Evolutionary conservation across 2,797 vertebrate genomes (phyloP).

Genomic region (Galaxias olidus): DNA sequence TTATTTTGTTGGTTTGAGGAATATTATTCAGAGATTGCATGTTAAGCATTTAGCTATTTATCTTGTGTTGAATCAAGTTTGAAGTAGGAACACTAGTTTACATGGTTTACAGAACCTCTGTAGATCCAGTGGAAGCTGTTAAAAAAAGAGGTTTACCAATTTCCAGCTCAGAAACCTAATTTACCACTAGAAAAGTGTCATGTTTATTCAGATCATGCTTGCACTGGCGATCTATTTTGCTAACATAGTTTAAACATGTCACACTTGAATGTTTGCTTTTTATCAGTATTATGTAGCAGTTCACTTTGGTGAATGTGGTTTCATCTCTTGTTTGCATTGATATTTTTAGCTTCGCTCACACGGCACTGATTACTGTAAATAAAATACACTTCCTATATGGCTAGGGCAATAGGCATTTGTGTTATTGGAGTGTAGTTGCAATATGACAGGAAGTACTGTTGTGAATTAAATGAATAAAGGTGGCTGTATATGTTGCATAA

Average conservation of each 20-base stretch:
- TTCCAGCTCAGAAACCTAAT: conserved; percentile 15
- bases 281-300: conserved; percentile 48
- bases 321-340: conserved; percentile 38
- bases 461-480: conserved; percentile 49
- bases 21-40: conserved; percentile 6
- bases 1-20: not conserved
- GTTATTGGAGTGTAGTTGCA: conserved; percentile 26
- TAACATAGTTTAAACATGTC: conserved; percentile 29
- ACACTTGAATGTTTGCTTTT: conserved; percentile 50
- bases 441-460: conserved; percentile 27
- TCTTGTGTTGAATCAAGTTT: conserved; percentile 7
- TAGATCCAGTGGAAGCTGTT: conserved; percentile 5
- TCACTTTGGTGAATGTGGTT: conserved; percentile 48
- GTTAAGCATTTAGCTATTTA: conserved; percentile 11
- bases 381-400: conserved; percentile 30
- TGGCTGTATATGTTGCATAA: conserved; percentile 69
- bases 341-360: conserved; percentile 43
- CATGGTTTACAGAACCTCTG: conserved; percentile 8
- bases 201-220: conserved; percentile 47
- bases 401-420: conserved; percentile 41
- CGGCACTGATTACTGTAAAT: conserved; percentile 45
- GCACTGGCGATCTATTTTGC: conserved; percentile 56
- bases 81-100: not conserved
- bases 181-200: not conserved
- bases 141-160: conserved; percentile 23